Evolutionary conservation across 2,797 vertebrate genomes (phyloP).

Genomic region (Poecilia picta): DNA sequence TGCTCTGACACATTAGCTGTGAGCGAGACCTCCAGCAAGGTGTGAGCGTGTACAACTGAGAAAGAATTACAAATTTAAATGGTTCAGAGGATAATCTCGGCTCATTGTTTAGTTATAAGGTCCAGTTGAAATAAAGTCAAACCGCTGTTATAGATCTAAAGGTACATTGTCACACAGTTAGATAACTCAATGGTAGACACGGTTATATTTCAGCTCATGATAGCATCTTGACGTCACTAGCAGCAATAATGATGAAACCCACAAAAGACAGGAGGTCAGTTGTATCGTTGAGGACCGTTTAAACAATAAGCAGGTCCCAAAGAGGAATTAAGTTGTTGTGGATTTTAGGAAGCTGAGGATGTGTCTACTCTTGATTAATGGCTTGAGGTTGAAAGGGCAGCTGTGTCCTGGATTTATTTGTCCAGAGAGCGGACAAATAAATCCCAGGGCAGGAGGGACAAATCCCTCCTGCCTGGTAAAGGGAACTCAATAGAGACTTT

Average conservation of each 20-base stretch:
- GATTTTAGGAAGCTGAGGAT: not conserved
- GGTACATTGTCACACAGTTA: not conserved
- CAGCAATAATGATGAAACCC: not conserved
- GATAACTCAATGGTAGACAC: not conserved
- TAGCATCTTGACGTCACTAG: not conserved
- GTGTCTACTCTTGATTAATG: not conserved
- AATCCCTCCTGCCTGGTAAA: not conserved
- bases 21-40: constrained; percentile 48
- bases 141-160: not conserved
- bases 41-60: constrained; percentile 36
- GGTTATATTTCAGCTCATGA: not conserved
- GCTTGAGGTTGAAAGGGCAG: not conserved
- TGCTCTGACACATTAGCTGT: constrained; percentile 68
- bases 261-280: not conserved
- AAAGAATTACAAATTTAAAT: constrained; percentile 14
- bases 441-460: too few relatives aligned
- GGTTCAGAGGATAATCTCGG: not conserved
- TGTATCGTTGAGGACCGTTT: too few relatives aligned
- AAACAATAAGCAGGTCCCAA: not conserved
- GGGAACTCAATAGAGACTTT: not conserved
- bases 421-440: too few relatives aligned
- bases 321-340: not conserved
- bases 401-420: not conserved
- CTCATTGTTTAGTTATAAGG: not conserved
- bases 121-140: not conserved